A percentile compares a stretch with the other conserved stretches of the same genome.
These are phyloP conservation scores for Portunus trituberculatus DNA, from an alignment of 1,140 invertebrate species.

Conservation along the genomic window DNA sequence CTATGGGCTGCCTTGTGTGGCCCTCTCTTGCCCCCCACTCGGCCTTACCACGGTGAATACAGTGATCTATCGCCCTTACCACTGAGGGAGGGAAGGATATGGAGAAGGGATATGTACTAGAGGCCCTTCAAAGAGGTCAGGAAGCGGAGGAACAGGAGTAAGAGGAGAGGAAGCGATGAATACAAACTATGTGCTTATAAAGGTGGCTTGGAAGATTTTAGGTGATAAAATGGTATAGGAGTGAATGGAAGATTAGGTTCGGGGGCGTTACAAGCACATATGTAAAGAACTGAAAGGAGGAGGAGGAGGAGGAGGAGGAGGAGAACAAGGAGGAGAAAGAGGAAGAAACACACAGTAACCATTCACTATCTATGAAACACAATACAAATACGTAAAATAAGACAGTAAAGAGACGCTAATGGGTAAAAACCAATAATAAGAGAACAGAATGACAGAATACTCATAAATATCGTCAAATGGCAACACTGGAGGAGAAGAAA, in stretches of 20 bases:
- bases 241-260: too few relatives aligned
- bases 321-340: too few relatives aligned
- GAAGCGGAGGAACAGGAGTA: neutral
- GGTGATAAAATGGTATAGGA: too few relatives aligned
- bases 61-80: neutral
- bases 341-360: too few relatives aligned
- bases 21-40: neutral
- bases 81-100: conserved; percentile 23
- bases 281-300: too few relatives aligned
- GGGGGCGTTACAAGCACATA: too few relatives aligned
- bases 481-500: neutral
- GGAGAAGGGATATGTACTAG: neutral
- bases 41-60: neutral
- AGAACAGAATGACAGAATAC: neutral
- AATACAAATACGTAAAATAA: too few relatives aligned
- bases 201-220: neutral
- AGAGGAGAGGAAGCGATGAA: neutral
- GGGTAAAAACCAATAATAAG: neutral
- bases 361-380: too few relatives aligned
- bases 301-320: too few relatives aligned
- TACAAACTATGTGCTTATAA: neutral
- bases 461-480: neutral
- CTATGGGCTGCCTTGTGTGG: neutral
- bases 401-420: too few relatives aligned
- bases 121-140: too few relatives aligned